Conservation (phyloP, 2,888 invertebrate species). For the Elysia crispata region DNA sequence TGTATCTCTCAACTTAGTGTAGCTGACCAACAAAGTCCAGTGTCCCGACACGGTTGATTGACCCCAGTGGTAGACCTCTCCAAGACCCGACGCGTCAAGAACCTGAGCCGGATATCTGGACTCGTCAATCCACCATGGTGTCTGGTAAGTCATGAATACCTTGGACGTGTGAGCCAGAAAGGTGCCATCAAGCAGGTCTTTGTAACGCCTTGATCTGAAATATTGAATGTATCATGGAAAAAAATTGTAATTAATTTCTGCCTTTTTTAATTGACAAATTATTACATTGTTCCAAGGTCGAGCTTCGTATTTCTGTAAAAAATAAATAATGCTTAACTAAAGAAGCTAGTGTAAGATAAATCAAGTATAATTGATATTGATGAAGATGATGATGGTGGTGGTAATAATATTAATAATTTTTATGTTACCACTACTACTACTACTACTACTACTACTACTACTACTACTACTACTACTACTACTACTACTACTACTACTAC, state of each 20-base stretch:
- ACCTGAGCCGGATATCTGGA: neutral
- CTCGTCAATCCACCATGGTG: neutral
- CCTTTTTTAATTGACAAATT: too few species aligned
- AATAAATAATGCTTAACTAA: too few species aligned
- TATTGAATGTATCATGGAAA: too few species aligned
- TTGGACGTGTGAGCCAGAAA: neutral
- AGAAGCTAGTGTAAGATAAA: too few species aligned
- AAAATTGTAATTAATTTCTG: too few species aligned
- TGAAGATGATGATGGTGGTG: neutral
- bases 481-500: constrained; percentile 28
- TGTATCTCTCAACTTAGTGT: neutral
- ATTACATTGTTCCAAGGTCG: too few species aligned
- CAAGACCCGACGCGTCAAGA: neutral
- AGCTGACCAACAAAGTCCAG: neutral
- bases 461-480: constrained; percentile 36
- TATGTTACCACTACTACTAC: constrained; percentile 14
- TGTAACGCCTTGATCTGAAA: too few species aligned
- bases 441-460: constrained; percentile 25
- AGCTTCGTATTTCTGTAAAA: too few species aligned
- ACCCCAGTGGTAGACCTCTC: neutral
- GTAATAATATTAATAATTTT: too few species aligned
- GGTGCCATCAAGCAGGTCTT: too few species aligned
- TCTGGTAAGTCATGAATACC: neutral
- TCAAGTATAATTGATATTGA: too few species aligned
- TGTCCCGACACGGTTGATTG: neutral